phyloP scores from a whole-genome alignment of 2,113 vertebrate species.

The Centrocercus urophasianus region DNA sequence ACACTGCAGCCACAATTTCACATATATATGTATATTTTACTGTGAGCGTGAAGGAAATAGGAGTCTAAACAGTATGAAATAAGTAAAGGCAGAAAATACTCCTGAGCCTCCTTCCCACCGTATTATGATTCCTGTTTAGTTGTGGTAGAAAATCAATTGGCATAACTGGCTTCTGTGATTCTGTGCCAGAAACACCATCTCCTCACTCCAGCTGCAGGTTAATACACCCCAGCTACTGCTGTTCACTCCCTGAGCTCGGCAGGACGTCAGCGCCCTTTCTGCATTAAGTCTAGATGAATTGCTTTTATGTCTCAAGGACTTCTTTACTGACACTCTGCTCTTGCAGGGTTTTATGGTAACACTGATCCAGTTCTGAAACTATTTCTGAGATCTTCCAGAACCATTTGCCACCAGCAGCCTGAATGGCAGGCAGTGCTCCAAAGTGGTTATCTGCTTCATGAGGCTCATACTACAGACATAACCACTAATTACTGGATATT shows the following conservation, averaged over 20 bases:
- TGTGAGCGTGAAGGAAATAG: neutral
- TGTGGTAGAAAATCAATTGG: neutral
- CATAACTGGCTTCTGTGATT: neutral
- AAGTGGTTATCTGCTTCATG: conserved; percentile 30
- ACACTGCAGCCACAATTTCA: neutral
- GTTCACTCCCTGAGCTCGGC: neutral
- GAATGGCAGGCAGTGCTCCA: neutral
- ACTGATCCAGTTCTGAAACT: neutral
- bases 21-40: neutral
- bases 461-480: conserved; percentile 17
- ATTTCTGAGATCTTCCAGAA: neutral
- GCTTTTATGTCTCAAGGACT: neutral
- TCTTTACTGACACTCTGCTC: neutral
- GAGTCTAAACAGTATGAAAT: neutral
- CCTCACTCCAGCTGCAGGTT: neutral
- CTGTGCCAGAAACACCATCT: neutral
- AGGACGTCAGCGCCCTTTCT: neutral
- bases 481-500: conserved; percentile 47
- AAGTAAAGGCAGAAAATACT: neutral
- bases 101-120: neutral
- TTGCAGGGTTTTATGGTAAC: neutral
- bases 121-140: neutral
- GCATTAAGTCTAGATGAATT: neutral
- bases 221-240: neutral
- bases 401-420: neutral